These are phyloP conservation scores for Amphiprion clarkii DNA, from an alignment of 2,797 vertebrate species.

Conservation along the genomic window DNA sequence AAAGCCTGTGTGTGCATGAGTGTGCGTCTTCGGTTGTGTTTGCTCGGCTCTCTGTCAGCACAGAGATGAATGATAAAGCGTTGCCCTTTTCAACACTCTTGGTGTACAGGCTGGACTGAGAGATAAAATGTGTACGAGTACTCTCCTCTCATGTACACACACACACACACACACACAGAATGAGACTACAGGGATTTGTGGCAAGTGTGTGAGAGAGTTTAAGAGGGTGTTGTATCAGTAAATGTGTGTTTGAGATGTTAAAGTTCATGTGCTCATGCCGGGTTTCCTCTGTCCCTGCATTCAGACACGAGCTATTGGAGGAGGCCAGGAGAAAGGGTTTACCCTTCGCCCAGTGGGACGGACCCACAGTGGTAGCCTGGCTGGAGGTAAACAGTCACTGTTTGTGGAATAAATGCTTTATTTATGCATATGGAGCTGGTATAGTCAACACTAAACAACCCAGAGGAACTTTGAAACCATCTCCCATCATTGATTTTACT, in stretches of 20 bases:
- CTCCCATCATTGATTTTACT: too few species aligned
- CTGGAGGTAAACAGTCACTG: slow-evolving; percentile 88
- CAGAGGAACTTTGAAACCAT: too few species aligned
- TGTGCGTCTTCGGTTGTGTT: background rate
- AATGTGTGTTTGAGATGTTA: slow-evolving; percentile 35
- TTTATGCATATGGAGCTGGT: too few species aligned
- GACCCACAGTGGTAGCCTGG: slow-evolving; percentile 97
- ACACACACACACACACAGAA: slow-evolving; percentile 14
- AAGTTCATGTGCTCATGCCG: slow-evolving; percentile 12
- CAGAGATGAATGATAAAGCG: slow-evolving; percentile 53
- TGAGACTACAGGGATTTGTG: slow-evolving; percentile 29
- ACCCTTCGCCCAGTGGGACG: slow-evolving; percentile 98
- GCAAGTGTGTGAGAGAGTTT: slow-evolving; percentile 11
- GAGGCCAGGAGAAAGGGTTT: slow-evolving; percentile 97
- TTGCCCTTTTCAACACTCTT: slow-evolving; percentile 46
- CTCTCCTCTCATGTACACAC: slow-evolving; percentile 33
- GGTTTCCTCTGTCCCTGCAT: slow-evolving; percentile 67
- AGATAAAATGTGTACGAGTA: slow-evolving; percentile 55
- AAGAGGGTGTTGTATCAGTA: background rate
- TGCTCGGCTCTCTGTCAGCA: slow-evolving; percentile 8
- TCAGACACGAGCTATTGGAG: slow-evolving; percentile 96
- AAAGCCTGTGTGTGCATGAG: background rate
- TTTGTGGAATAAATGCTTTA: background rate
- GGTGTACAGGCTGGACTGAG: slow-evolving; percentile 38
- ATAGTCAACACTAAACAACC: too few species aligned